Evolutionary conservation across 2,113 vertebrate genomes (phyloP), one percentile per base, ranked within the genome.

Genomic region (Balaeniceps rex): DNA sequence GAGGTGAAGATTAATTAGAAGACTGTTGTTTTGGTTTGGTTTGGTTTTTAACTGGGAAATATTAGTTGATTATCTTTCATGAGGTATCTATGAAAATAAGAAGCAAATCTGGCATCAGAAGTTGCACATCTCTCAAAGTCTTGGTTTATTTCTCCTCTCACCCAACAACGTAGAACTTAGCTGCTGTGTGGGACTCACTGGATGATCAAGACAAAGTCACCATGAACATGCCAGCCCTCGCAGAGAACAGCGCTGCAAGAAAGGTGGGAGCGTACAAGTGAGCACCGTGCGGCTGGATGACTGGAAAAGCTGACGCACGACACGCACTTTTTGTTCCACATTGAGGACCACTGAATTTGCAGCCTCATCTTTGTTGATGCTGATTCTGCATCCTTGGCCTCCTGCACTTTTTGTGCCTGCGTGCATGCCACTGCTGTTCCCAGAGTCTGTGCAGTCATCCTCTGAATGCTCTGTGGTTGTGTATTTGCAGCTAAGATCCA

Each of bases 161-260:
- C 22, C 86, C 46, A 76, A 26, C 13, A 76, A 31, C 42, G 19
- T 7, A 78, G 51, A 94, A 33, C 6, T 13, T 49, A 36, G 19
- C 8, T 55, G 21, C 16, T 0, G 0, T 13, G 3, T 72, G 26
- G 34, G 16, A 36, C 4, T 1, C 16, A 33, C 10, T 68, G 57
- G 18, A n/a, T 16, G 14, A 82, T 22, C 14, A 51, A 72, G 46
- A 79, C 12, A 9, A 29, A 76, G 47, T 52, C 33, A 42, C 57
- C 8, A 8, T 7, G 12, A 52, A 7, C 3, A 2, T 17, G 24
- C 49, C 60, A 88, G 19, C 19, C 12, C 19, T 44, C 3, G 1
- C 44, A 72, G 54, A 58, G 31, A 84, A 4, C 12, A 49, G 14
- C 5, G 2, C 61, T 85, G 29, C 42, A 33, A 47, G 38, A 51